These are phyloP conservation scores for Balearica regulorum DNA, from an alignment of 2,797 vertebrate genomes.

Conservation along the genomic window DNA sequence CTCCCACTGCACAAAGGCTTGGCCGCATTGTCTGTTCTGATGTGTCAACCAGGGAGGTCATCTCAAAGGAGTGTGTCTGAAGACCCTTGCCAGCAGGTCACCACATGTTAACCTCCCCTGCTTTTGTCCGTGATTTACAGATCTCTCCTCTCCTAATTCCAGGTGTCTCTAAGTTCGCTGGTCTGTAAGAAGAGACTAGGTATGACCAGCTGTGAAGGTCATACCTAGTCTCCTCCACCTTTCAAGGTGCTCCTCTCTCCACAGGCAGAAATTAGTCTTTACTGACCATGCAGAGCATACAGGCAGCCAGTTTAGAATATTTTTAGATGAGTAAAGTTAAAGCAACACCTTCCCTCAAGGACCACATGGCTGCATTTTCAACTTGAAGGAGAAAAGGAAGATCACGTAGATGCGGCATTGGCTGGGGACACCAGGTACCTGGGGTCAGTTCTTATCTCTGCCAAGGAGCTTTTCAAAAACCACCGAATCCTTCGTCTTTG, in stretches of 20 bases:
- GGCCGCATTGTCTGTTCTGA: not conserved
- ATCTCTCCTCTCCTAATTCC: not conserved
- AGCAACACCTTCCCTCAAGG: not conserved
- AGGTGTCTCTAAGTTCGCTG: not conserved
- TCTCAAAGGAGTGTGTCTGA: not conserved
- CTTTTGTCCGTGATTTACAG: not conserved
- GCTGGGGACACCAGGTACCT: not conserved
- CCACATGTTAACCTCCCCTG: not conserved
- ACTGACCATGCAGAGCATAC: not conserved
- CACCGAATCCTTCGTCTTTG: not conserved
- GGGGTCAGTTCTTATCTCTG: not conserved
- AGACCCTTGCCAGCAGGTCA: not conserved
- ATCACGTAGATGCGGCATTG: rapidly evolving
- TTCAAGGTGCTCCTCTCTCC: not conserved
- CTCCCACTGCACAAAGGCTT: not conserved
- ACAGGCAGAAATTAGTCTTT: not conserved
- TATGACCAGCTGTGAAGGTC: not conserved
- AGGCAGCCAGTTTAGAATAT: not conserved
- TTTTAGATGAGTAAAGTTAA: not conserved
- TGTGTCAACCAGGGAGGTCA: not conserved
- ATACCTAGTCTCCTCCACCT: not conserved
- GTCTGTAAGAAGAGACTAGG: not conserved
- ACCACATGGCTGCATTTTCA: not conserved
- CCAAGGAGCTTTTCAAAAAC: not conserved
- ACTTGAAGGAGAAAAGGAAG: not conserved